phyloP scores from a whole-genome alignment of 2,113 vertebrate genomes.

The Etheostoma cragini region DNA sequence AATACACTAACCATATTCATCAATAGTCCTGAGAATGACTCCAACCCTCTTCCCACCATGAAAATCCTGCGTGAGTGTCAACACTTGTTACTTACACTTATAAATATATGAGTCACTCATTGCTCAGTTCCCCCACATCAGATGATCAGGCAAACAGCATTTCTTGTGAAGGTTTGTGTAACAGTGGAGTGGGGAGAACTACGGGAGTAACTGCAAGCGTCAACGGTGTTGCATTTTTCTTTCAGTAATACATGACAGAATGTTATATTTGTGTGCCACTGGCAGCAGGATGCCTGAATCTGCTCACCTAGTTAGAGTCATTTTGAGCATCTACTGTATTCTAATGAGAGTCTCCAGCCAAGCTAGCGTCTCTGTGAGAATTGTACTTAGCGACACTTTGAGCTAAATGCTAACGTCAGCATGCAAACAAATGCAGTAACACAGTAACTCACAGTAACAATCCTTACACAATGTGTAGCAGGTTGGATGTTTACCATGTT shows the following conservation, averaged over 20 bases:
- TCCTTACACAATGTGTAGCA: background rate
- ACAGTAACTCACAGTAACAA: background rate
- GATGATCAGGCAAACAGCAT: slow-evolving; percentile 12
- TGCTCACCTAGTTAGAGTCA: background rate
- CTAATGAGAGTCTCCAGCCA: background rate
- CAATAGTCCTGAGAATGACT: slow-evolving; percentile 15
- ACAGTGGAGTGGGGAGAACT: slow-evolving; percentile 7
- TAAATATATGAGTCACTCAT: slow-evolving; percentile 36
- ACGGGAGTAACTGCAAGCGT: background rate
- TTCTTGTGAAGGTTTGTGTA: slow-evolving; percentile 41
- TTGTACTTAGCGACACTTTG: background rate
- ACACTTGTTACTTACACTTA: slow-evolving; percentile 31
- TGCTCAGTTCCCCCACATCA: slow-evolving; percentile 48
- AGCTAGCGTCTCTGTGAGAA: background rate
- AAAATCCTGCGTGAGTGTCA: slow-evolving; percentile 37
- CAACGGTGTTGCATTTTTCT: background rate
- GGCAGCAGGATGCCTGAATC: background rate
- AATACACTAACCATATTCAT: slow-evolving; percentile 22
- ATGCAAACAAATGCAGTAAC: no score
- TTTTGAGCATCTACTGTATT: background rate
- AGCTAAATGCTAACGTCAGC: background rate
- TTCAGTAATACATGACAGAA: background rate
- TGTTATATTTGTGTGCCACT: background rate
- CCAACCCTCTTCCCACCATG: slow-evolving; percentile 33
- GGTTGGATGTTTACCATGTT: background rate